Percentiles rank a stretch among this genome's conserved stretches.
Evolutionary conservation across 1,140 invertebrate genomes (phyloP).

Genomic region (Trachelipus rathkii): DNA sequence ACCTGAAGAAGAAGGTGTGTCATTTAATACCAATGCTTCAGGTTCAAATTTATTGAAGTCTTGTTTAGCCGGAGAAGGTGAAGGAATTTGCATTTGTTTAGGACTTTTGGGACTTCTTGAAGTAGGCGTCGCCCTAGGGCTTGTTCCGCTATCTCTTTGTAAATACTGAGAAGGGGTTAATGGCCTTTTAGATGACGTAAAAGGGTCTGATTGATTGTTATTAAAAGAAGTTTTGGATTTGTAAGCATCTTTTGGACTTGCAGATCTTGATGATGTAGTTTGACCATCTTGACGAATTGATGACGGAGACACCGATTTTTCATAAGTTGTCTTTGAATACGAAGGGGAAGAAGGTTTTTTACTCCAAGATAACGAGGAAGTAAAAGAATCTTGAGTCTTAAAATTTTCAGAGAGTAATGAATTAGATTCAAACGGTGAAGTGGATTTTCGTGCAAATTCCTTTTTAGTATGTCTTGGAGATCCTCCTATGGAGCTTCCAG

Average conservation of each 20-base stretch:
- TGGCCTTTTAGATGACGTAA: conserved; percentile 28
- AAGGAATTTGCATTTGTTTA: conserved; percentile 64
- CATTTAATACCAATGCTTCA: conserved; percentile 76
- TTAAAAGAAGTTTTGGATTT: conserved; percentile 28
- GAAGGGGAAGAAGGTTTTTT: conserved; percentile 37
- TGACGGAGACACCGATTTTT: conserved; percentile 28
- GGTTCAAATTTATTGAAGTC: conserved; percentile 73
- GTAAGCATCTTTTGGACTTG: conserved; percentile 37
- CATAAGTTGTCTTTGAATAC: conserved; percentile 25
- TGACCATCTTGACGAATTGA: conserved; percentile 39
- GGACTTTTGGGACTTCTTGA: conserved; percentile 61
- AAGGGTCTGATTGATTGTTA: conserved; percentile 29
- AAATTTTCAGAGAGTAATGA: background rate
- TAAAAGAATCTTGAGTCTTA: conserved; percentile 28
- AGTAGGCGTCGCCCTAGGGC: conserved; percentile 58
- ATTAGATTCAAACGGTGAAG: conserved; percentile 21
- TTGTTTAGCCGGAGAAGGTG: conserved; percentile 66
- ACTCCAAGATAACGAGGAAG: conserved; percentile 29
- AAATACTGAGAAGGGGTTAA: conserved; percentile 33
- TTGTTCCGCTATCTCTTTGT: conserved; percentile 31
- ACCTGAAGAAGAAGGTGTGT: conserved; percentile 59
- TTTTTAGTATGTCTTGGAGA: conserved; percentile 32
- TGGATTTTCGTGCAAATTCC: conserved; percentile 25
- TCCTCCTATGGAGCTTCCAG: conserved; percentile 31
- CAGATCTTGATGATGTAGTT: conserved; percentile 29